Evolutionary conservation across 1,140 invertebrate genomes (phyloP), one percentile per base, ranked within the genome.

Genomic region (Drosophila saltans): DNA sequence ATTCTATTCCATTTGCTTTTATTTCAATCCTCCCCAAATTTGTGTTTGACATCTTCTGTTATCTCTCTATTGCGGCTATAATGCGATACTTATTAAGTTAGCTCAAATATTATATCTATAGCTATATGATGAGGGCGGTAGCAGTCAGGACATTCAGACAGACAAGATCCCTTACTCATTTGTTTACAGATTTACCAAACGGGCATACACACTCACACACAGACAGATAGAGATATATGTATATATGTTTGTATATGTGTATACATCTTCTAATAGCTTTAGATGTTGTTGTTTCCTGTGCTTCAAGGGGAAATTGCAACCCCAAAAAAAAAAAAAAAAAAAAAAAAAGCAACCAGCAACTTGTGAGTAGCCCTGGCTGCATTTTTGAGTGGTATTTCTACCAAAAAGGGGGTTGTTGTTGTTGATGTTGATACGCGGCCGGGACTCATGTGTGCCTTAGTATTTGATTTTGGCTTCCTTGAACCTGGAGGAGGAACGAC

Each of bases 21-120:
- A 48, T 56, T 59, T 36, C 56, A 30, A 40, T 33, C 57, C 39
- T 28, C 52, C 48, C 36, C 45, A 33, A 6, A 1, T 6, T 11
- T 1, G 10, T n/a, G 28, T 39, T 26, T 40, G 3, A 5, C 33
- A 36, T 36, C 33, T 52, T 30, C 26, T 48, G n/a, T 60, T 28
- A 36, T 66, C n/a, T 59, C n/a, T 36, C 33, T 36, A 36, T 36
- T 36, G 33, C 33, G 33, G 33, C 33, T 59, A 78, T 80, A 83
- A 88, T 85, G 82, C 75, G 71, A 82, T 77, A 70, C 83, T 86
- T 86, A 86, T 86, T 86, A 82, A 82, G 83, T 88, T 86, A 76
- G 79, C 66, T 43, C 33, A 11, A 55, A 60, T 73, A 57, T 66
- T 74, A 74, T 66, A 52, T 62, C 70, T 30, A 68, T 66, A 52